Conservation (phyloP, 2,888 invertebrate genomes). For the Phlogophora meticulosa region DNA sequence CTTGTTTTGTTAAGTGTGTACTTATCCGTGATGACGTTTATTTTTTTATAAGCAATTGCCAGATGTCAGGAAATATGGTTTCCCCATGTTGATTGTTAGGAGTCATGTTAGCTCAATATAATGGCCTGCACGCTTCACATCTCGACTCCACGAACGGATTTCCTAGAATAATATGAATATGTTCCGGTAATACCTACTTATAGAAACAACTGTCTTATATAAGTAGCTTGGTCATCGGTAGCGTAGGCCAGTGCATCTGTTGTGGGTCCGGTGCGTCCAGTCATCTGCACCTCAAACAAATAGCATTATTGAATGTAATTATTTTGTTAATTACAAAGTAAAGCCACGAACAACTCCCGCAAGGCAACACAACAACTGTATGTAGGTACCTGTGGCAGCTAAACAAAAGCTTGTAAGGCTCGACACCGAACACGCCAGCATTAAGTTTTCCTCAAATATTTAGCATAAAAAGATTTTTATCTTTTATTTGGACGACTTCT, state of each 20-base stretch:
- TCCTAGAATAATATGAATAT: too few relatives aligned
- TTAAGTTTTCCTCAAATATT: slow-evolving; percentile 32
- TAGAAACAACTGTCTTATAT: neutral
- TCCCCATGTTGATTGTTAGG: neutral
- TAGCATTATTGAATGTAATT: neutral
- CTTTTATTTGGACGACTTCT: slow-evolving; percentile 43
- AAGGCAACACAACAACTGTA: slow-evolving; percentile 1
- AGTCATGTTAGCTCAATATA: neutral
- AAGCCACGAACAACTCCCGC: neutral
- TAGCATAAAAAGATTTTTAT: slow-evolving; percentile 43
- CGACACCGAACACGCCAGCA: slow-evolving; percentile 1
- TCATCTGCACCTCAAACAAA: neutral
- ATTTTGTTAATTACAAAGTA: neutral
- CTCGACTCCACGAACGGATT: neutral
- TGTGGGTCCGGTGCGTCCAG: too few relatives aligned
- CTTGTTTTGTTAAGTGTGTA: slow-evolving; percentile 29
- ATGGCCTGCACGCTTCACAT: neutral
- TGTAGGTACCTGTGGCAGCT: neutral
- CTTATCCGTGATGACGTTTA: slow-evolving; percentile 7
- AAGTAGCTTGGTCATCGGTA: neutral
- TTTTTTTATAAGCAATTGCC: neutral
- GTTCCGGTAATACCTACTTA: neutral
- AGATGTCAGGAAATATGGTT: neutral
- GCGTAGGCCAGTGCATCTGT: neutral
- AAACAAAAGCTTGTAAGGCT: slow-evolving; percentile 13